Base-by-base conservation (phyloP, 2,888 invertebrate species). In the Ennomos quercinarius region DNA sequence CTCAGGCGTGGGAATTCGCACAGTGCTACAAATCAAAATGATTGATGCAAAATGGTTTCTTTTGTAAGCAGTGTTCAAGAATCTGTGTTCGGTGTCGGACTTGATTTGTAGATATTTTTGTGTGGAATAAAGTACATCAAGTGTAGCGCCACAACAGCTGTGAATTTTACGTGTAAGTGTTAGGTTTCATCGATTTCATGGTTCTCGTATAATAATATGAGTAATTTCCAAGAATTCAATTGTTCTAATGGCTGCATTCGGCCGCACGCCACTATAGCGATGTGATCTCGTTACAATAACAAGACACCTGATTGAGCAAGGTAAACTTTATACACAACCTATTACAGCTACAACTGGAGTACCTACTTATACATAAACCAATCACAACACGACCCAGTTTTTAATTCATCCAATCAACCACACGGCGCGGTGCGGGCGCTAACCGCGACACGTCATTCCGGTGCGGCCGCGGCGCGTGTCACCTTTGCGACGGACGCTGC, bases 401-500 rank as follows among this genome's bases (percentile, higher is more conserved):
- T 67, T 65, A 63, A 67, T 59, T 58, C 63, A 54, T 64, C 60
- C 63, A 64, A 60, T 64, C 66, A 52, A 44, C 47, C 54, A 38
- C 53, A 46, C 36, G 40, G 17, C 37, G 40, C 44, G 44, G 50
- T 36, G 46, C 39, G 58, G 41, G 54, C 51, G 62, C 39, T 58
- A 65, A 69, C 68, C 67, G 41, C 68, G 53, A 55, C 57, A 63
- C 59, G 67, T 64, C 64, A 67, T 64, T 63, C 58, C 54, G 35
- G 49, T 62, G 62, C 61, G 60, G 61, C 52, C 36, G 59, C 49
- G 61, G 48, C 58, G 65, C 63, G 67, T 41, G 62, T 51, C 57
- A 61, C 49, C 51, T 43, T 47, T 45, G 58, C 51, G 56, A 57
- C 61, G 64, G 66, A 67, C 66, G 64, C 50, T 60, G 68, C 50